A percentile compares a stretch with the other conserved stretches of the same genome.
Evolutionary conservation across 2,888 invertebrate genomes (phyloP).

Genomic region (Drosophila dives): DNA sequence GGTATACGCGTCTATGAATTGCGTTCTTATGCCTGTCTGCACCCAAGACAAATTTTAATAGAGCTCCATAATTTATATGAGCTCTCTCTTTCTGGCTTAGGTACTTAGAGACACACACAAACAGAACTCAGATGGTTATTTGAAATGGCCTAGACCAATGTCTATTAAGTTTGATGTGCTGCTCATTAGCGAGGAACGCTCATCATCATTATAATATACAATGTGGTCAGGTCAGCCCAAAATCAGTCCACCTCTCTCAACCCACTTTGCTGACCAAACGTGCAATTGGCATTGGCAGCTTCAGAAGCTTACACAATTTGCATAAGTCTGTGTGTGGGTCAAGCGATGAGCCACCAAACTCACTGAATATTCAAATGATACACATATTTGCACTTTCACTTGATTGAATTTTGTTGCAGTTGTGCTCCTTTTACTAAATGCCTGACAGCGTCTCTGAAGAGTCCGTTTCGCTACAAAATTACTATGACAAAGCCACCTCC

Average conservation of each 20-base stretch:
- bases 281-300: constrained; percentile 42
- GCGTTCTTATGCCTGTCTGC: constrained; percentile 65
- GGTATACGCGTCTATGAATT: constrained; percentile 40
- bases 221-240: constrained; percentile 32
- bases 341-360: constrained; percentile 23
- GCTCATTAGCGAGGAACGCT: constrained; percentile 63
- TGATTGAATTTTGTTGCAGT: constrained; percentile 52
- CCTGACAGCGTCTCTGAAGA: constrained; percentile 23
- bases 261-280: constrained; percentile 1
- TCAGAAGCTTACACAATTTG: constrained; percentile 63
- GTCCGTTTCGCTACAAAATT: constrained; percentile 9
- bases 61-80: constrained; percentile 55
- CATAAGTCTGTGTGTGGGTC: constrained; percentile 54
- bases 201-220: constrained; percentile 67
- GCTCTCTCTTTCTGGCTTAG: constrained; percentile 2
- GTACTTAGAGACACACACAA: constrained; percentile 1
- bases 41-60: constrained; percentile 61
- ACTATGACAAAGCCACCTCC: constrained; percentile 3
- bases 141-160: constrained; percentile 37
- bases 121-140: constrained; percentile 2
- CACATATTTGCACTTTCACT: constrained; percentile 60
- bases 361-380: constrained; percentile 29
- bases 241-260: constrained; percentile 17
- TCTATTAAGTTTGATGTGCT: constrained; percentile 61
- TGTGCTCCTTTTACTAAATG: constrained; percentile 25